Conservation (phyloP, 2,888 invertebrate genomes). For the Biston betularia region DNA sequence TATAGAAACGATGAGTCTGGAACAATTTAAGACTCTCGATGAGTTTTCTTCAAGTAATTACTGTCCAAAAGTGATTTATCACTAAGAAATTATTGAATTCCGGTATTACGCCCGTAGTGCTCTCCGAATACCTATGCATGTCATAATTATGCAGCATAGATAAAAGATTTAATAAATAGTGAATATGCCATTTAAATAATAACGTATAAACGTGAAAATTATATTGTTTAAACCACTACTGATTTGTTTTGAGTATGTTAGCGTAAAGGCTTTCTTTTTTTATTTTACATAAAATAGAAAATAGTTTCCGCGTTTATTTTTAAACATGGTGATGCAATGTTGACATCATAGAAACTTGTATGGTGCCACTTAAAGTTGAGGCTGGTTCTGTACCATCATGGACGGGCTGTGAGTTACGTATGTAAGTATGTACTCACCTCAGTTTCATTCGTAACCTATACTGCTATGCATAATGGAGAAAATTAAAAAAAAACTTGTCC, state of each 20-base stretch:
- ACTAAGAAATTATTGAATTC: conserved; percentile 22
- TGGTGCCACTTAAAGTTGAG: conserved; percentile 28
- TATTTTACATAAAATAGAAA: conserved; percentile 33
- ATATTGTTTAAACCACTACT: neutral
- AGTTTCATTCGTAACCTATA: conserved; percentile 22
- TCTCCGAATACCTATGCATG: no score
- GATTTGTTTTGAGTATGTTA: neutral
- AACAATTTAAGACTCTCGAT: conserved; percentile 25
- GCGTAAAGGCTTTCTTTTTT: conserved; percentile 17
- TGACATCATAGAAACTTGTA: conserved; percentile 32
- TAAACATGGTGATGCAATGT: conserved; percentile 44
- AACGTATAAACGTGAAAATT: neutral
- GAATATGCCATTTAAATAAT: no score
- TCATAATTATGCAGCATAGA: neutral
- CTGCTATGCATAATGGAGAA: conserved; percentile 46
- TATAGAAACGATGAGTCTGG: conserved; percentile 22
- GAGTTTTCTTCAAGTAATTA: conserved; percentile 27
- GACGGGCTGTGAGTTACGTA: conserved; percentile 6
- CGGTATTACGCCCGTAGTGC: neutral
- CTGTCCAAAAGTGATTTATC: conserved; percentile 35
- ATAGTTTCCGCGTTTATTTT: conserved; percentile 32
- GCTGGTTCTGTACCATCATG: neutral
- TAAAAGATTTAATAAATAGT: neutral
- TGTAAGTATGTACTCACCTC: conserved; percentile 26
- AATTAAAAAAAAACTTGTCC: conserved; percentile 48